Evolutionary conservation across 2,113 vertebrate species (phyloP), one percentile per base, ranked within the genome.

Genomic region (Thryonomys swinderianus): DNA sequence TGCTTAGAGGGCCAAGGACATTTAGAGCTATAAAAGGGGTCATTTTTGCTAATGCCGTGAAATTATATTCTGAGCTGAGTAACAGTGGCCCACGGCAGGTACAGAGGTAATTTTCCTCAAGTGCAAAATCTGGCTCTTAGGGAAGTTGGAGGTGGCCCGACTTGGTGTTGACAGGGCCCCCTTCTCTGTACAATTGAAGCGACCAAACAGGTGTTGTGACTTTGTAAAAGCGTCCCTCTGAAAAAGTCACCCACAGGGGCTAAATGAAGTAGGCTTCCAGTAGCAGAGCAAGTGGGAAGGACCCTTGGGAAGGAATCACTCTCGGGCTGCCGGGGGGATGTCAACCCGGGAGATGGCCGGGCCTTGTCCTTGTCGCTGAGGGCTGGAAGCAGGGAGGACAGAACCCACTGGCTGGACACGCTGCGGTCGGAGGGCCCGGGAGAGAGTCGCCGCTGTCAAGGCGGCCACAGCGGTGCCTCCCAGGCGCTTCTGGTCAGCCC

Each of bases 11-110:
- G 79, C 92, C 91, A 57, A 95, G 74, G 79, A 48, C 53, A 16
- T 92, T 96, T 85, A 42, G 89, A 94, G 88, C 69, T 61, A 20
- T 92, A 71, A 95, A 96, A 93, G 79, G 95, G 40, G 37, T 88
- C 94, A 51, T 81, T 96, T 95, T 89, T 37, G 66, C 83, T 96
- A 95, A 95, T 73, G 64, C 90, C 90, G 85, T 4, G 48, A 94
- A 96, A 96, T 95, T 96, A 89, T 71, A 71, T 64, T 90, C 79
- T 14, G 45, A 89, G 92, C 34, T 14, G 5, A 74, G 32, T 82
- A 87, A 89, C 88, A 88, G 94, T 81, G 53, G 73, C 83, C 93
- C 18, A 5, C 8, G 48, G 93, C 91, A 93, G 91, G 86, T 13
- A 80, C 34, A 37, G 89, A 83, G 84, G 59, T 85, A 55, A 95